phyloP scores from a whole-genome alignment of 2,888 invertebrate genomes.

The Lasioglossum calceatum region DNA sequence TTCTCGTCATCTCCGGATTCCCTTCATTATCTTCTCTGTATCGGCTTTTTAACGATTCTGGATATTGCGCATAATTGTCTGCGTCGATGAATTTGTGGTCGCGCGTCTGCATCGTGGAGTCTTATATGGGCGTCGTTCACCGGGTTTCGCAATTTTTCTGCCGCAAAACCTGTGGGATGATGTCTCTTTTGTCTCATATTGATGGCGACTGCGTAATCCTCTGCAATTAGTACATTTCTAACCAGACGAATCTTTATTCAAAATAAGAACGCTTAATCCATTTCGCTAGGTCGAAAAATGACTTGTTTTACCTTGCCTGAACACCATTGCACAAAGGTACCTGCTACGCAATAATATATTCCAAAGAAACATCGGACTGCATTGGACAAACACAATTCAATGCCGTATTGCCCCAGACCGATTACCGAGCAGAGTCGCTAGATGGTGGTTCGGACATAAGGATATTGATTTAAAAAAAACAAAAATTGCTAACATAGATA shows the following conservation, averaged over 20 bases:
- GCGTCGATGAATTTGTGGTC: neutral
- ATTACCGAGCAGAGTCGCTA: no score
- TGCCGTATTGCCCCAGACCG: no score
- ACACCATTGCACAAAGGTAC: no score
- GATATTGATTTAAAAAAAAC: no score
- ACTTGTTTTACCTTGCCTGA: no score
- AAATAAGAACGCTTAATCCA: neutral
- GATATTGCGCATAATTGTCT: neutral
- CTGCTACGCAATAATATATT: no score
- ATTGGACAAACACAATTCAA: no score
- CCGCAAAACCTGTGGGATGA: neutral
- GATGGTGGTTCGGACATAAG: no score
- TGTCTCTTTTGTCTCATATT: neutral
- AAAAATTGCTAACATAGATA: no score
- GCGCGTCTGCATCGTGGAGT: neutral
- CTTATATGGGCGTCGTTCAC: neutral
- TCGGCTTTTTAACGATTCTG: conserved; percentile 19
- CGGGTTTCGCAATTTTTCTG: neutral
- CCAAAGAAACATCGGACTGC: no score
- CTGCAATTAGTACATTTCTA: neutral
- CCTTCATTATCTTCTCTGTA: conserved; percentile 25
- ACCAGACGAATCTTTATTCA: neutral
- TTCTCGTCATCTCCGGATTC: neutral
- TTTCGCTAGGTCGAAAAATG: no score
- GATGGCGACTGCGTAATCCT: neutral